These are phyloP conservation scores for Phylloscopus whistleri DNA, from an alignment of 2,113 vertebrate genomes.

Conservation along the genomic window DNA sequence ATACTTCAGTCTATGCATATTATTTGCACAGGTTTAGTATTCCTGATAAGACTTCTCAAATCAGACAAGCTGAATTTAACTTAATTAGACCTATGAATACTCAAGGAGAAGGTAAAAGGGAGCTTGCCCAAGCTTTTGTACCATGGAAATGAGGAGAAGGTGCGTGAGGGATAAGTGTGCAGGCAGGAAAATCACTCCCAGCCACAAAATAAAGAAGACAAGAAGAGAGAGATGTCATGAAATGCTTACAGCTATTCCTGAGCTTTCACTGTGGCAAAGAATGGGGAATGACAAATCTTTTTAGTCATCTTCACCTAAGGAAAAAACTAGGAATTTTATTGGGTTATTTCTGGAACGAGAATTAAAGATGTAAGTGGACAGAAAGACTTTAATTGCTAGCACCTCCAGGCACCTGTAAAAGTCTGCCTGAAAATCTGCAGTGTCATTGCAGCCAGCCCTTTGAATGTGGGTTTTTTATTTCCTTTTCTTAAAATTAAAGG, in stretches of 20 bases:
- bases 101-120: constrained; percentile 48
- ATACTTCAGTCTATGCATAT: constrained; percentile 45
- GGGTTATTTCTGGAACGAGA: background rate
- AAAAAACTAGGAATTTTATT: background rate
- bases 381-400: background rate
- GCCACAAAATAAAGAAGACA: background rate
- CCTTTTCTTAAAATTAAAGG: background rate
- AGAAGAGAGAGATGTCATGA: background rate
- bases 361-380: background rate
- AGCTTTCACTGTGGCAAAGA: background rate
- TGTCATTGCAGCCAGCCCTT: background rate
- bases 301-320: background rate
- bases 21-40: constrained; percentile 72
- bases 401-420: background rate
- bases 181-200: background rate
- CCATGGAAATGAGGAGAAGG: background rate
- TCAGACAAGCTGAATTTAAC: constrained; percentile 67
- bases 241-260: background rate
- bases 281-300: background rate
- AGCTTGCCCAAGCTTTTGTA: constrained; percentile 15
- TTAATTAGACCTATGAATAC: constrained; percentile 69
- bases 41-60: constrained; percentile 69
- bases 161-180: background rate
- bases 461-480: background rate
- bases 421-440: background rate